Percentiles rank a stretch among this genome's conserved stretches.
Conservation (phyloP, 2,113 vertebrate genomes). For the Pituophis catenifer region DNA sequence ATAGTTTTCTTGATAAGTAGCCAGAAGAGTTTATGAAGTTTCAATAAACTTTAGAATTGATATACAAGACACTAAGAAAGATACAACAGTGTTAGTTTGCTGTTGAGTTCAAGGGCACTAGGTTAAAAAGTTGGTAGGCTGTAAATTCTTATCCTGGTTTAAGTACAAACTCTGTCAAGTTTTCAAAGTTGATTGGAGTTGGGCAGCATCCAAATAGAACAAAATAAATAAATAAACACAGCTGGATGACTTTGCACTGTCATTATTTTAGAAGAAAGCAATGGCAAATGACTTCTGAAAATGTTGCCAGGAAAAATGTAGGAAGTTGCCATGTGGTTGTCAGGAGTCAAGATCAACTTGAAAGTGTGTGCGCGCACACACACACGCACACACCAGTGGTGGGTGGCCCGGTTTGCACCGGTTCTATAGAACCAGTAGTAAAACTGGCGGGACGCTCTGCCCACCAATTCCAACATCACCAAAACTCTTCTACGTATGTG, state of each 20-base stretch:
- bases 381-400: not conserved
- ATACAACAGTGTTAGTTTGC: not conserved
- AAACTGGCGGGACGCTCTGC: too few species aligned
- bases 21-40: conserved; percentile 46
- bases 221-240: not conserved
- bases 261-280: not conserved
- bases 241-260: not conserved
- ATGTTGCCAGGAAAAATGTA: not conserved
- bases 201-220: not conserved
- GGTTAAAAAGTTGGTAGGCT: not conserved
- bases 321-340: not conserved
- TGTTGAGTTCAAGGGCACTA: not conserved
- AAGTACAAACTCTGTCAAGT: not conserved
- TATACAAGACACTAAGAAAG: not conserved
- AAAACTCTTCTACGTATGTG: too few species aligned
- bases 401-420: too few species aligned
- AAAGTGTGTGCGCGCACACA: not conserved
- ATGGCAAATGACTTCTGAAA: not conserved
- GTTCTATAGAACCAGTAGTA: too few species aligned
- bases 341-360: not conserved
- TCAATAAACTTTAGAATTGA: not conserved
- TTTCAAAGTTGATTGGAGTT: not conserved
- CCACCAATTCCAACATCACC: too few species aligned
- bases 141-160: not conserved
- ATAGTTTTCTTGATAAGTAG: conserved; percentile 44